Base-by-base conservation (phyloP, 2,888 invertebrate genomes). In the Pseudococcus longispinus region DNA sequence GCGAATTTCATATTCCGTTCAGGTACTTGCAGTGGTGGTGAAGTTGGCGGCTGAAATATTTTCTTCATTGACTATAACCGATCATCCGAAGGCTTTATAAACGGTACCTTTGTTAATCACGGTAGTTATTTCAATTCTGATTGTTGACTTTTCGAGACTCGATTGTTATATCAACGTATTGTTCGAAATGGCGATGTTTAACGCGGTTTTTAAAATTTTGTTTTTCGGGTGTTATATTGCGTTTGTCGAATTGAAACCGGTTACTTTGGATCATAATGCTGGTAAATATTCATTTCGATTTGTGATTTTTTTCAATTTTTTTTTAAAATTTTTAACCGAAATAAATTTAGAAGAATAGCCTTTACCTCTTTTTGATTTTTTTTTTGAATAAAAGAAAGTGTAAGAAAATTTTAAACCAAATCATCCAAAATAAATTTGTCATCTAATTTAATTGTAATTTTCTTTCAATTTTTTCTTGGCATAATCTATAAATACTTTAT, bases 31-130 rank as follows among this genome's bases (percentile, higher is more conserved):
- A 20, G 11, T 55, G 46, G 80, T 46, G 77, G 29, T 42, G 44
- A 80, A 86, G 74, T 86, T 86, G 86, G 85, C 74, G 26, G 80
- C 86, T 86, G 46, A 77, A 84, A 77, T 86, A 42, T 74, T 77
- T 77, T 85, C 65, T 70, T 85, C 70, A 37, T 85, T 85, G 77
- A 42, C 77, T 80, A 80, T 42, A 20, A 80, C 77, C 77, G 77
- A 42, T 80, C 29, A 20, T 9, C 11, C 20, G 29, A 20, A n/a
- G 42, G 37, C 77, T 80, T 74, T 80, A 77, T 77, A 77, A 80
- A 86, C 77, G 74, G 86, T 80, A 86, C 86, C 80, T 86, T 86
- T 80, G 80, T 86, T 32, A 46, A 51, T 51, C 18, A 11, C 18
- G 11, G 26, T 32, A 74, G 26, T 86, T 80, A 86, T 77, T 86